Base-by-base conservation (phyloP, 2,888 invertebrate genomes). In the Bursaphelenchus okinawaensis region DNA sequence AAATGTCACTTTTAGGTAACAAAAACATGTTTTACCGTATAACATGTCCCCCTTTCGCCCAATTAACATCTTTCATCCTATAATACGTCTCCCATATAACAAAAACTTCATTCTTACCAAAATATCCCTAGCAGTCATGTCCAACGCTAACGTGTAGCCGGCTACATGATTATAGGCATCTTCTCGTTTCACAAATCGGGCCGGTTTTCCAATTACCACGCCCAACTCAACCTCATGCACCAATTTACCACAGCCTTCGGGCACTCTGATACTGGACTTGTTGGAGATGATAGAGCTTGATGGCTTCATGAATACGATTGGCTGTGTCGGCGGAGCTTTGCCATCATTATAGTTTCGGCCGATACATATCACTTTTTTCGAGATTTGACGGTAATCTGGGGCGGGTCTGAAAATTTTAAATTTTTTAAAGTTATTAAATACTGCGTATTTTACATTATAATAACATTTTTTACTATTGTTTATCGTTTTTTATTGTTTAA, bases 191-290 rank as follows among this genome's bases (percentile, higher is more conserved):
- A 67, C 67, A 29, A 28, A 28, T 4, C 27, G 68, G 57, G 89
- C 88, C 56, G 76, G 83, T 76, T 87, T 86, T 0, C 88, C 87
- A 69, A 90, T 89, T 0, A 90, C 86, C 4, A 90, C 86, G 0
- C 89, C 90, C 56, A 91, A 84, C 82, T 91, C 90, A 1, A 90
- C 88, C 85, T 90, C 90, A 83, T 90, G 88, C 68, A 89, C 86
- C 1, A 89, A 55, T 84, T 88, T 83, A 75, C 83, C 83, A 75
- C 88, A 89, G 0, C 87, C 88, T 74, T 85, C 84, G 0, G 90
- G 90, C 67, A 90, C 86, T 88, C 89, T 81, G 61, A 81, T 77
- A 22, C 66, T 67, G 51, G 74, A 67, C 24, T 76, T 78, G 59
- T 78, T 75, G 8, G 67, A 69, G 7, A 79, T 69, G 55, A 66